Conservation (phyloP, 2,797 vertebrate genomes). For the Pseudochromis fuscus region DNA sequence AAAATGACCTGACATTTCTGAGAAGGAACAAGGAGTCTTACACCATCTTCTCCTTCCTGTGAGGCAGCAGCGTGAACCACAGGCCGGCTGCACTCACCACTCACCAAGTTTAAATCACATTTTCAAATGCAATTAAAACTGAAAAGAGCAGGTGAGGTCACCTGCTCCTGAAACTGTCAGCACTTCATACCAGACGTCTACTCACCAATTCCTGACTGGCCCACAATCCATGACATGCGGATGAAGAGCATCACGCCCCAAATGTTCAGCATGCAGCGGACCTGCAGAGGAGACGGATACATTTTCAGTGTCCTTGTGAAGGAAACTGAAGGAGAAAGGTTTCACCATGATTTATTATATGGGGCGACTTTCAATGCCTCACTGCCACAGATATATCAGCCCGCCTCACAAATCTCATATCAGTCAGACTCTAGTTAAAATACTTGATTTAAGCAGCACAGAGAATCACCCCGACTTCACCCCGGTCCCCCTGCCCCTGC, state of each 20-base stretch:
- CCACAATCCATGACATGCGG: constrained; percentile 98
- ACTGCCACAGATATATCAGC: too few relatives aligned
- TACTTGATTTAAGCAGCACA: too few relatives aligned
- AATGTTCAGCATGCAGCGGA: constrained; percentile 99
- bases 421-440: too few relatives aligned
- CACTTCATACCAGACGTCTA: not conserved
- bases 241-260: constrained; percentile 99
- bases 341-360: not conserved
- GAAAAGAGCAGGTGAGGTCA: not conserved
- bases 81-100: not conserved
- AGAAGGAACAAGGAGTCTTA: constrained; percentile 3
- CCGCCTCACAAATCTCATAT: too few relatives aligned
- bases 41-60: not conserved
- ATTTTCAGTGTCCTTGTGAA: not conserved
- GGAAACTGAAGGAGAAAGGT: not conserved
- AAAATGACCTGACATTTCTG: not conserved
- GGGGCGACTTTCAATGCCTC: too few relatives aligned
- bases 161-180: not conserved
- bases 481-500: too few relatives aligned
- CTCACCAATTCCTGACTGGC: constrained; percentile 97
- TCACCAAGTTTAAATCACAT: not conserved
- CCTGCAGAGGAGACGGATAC: constrained; percentile 78
- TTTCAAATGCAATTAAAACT: too few relatives aligned
- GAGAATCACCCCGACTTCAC: too few relatives aligned
- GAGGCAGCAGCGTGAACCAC: constrained; percentile 2